Evolutionary conservation across 2,113 vertebrate species (phyloP).

Genomic region (Gymnobelideus leadbeateri): DNA sequence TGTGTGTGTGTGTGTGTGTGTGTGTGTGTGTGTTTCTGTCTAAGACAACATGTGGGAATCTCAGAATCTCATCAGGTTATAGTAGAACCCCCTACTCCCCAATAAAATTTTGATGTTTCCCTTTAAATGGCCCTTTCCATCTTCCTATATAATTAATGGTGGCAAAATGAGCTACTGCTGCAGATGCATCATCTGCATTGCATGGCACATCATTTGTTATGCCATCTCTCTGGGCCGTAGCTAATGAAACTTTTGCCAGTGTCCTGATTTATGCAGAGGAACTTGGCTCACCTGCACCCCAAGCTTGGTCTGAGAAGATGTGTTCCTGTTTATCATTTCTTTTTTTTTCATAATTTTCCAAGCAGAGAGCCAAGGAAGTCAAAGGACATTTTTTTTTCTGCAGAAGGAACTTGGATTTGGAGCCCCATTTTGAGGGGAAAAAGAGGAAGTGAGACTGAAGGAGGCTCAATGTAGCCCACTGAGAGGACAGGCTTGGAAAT

Average conservation of each 20-base stretch:
- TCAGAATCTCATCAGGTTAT: background rate
- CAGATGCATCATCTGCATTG: constrained; percentile 48
- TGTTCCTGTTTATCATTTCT: constrained; percentile 53
- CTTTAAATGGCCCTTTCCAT: constrained; percentile 35
- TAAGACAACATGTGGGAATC: background rate
- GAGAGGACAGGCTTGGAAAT: constrained; percentile 8
- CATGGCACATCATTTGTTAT: constrained; percentile 56
- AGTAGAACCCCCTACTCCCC: background rate
- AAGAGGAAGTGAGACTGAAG: constrained; percentile 37
- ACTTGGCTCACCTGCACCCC: constrained; percentile 74
- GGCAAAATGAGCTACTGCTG: constrained; percentile 43
- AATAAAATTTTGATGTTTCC: constrained; percentile 33
- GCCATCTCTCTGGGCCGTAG: constrained; percentile 61
- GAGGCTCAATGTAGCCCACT: background rate
- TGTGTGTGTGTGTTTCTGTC: background rate
- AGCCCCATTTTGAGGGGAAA: background rate
- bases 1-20: background rate
- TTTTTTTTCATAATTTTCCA: background rate
- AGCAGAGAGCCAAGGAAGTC: background rate
- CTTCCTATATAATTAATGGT: constrained; percentile 60
- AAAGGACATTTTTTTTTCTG: background rate
- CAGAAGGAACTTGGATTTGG: background rate
- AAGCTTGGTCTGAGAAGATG: constrained; percentile 56
- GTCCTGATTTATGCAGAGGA: constrained; percentile 45
- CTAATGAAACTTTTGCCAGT: constrained; percentile 52